These are phyloP conservation scores for Cerastis leucographa DNA, from an alignment of 2,888 invertebrate species.

Conservation along the genomic window DNA sequence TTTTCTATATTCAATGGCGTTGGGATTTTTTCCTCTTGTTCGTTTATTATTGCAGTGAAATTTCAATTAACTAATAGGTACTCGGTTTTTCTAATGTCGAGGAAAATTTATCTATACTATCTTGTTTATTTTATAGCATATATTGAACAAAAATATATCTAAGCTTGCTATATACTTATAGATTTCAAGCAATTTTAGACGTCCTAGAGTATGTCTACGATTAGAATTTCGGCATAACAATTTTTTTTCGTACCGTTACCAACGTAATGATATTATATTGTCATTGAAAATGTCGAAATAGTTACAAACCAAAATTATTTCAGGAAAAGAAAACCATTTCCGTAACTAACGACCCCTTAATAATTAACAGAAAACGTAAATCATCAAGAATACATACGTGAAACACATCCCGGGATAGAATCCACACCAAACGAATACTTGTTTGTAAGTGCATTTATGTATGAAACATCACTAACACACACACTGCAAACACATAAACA, in stretches of 20 bases:
- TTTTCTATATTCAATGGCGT: not conserved
- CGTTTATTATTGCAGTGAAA: not conserved
- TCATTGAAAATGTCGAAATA: not conserved
- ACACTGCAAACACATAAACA: constrained; percentile 58
- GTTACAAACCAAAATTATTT: not conserved
- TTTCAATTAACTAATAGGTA: not conserved
- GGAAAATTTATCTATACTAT: not conserved
- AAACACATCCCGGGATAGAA: constrained; percentile 64
- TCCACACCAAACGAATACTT: constrained; percentile 64
- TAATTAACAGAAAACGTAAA: constrained; percentile 35
- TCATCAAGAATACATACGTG: constrained; percentile 67
- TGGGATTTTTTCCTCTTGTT: no score
- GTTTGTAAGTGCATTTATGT: constrained; percentile 66
- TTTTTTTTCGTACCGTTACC: not conserved
- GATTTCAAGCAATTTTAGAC: not conserved
- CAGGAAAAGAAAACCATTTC: not conserved
- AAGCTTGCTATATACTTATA: not conserved
- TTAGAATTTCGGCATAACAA: not conserved
- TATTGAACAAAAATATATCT: no score
- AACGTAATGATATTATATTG: not conserved
- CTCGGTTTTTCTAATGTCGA: not conserved
- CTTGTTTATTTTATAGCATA: not conserved
- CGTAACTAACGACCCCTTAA: not conserved
- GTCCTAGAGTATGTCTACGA: not conserved
- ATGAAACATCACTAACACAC: constrained; percentile 63